A percentile compares a stretch with the other conserved stretches of the same genome.
Conservation (phyloP, 2,888 invertebrate genomes). For the Nemurella pictetii region DNA sequence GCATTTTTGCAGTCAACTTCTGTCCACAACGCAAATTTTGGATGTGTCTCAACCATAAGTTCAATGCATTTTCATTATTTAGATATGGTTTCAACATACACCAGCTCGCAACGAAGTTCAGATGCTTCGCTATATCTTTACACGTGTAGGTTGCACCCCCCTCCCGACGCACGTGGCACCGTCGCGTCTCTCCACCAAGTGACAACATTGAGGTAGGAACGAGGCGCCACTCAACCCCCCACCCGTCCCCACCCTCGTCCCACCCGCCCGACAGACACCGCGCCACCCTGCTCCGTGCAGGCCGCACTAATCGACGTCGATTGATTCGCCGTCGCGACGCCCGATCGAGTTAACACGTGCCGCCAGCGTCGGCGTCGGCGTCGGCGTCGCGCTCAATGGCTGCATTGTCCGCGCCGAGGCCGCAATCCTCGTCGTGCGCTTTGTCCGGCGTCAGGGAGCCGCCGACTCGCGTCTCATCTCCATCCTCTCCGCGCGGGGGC, state of each 20-base stretch:
- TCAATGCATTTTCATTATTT: no score
- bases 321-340: conserved; percentile 35
- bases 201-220: not conserved
- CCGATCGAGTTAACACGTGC: conserved; percentile 7
- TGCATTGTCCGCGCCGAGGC: not conserved
- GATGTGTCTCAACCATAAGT: no score
- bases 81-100: no score
- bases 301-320: conserved; percentile 36
- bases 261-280: not conserved
- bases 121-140: no score
- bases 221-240: not conserved
- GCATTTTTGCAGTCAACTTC: no score
- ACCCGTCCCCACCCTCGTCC: conserved; percentile 24
- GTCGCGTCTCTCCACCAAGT: not conserved
- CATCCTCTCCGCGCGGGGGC: not conserved
- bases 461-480: not conserved
- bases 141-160: no score
- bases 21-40: no score
- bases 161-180: not conserved
- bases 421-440: not conserved
- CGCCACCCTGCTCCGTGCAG: no score
- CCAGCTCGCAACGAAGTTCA: no score
- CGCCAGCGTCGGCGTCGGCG: not conserved
- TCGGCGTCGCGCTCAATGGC: not conserved
- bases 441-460: not conserved